Base-by-base conservation (phyloP, 2,797 vertebrate species). In the Dicrostonyx torquatus region DNA sequence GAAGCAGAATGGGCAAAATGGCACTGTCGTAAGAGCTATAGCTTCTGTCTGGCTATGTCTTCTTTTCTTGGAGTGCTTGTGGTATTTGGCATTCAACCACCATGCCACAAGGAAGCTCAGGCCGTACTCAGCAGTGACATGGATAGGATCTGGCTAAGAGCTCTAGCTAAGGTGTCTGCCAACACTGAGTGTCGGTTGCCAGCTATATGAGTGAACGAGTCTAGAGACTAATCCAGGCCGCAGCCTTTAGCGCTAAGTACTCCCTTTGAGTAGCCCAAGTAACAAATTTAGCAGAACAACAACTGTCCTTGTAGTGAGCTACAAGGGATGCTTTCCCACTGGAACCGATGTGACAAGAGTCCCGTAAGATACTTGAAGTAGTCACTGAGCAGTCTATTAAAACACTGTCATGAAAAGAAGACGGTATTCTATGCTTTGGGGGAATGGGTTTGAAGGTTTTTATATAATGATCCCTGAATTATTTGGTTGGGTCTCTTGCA, bases 361-460 rank as follows among this genome's bases (percentile, higher is more conserved):
- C 94, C 37, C 31, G 3, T 29, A 72, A 94, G 45, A 91, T 26
- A 75, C 15, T 83, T 91, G 79, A 77, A 18, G 26, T 77, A 10
- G 14, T 88, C 22, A 53, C 43, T 72, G 12, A 45, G 68, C 60
- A 77, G 58, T 64, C 24, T 83, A 29, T 84, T 79, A 82, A 70
- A 55, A 75, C 17, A 7, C n/a, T 68, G 43, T 45, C 26, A 70
- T 6, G 29, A 89, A 58, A 53, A 91, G 53, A 88, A 34, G 40
- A 87, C 31, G 85, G 17, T 53, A 82, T 22, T n/a, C 40, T 90
- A 7, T 88, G 11, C 11, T 92, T 78, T 40, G 4, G 62, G 1
- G 70, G 1, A 87, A 34, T 88, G 34, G 60, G 8, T 78, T 89
- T 92, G 91, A 96, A 89, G 8, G 55, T 72, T 82, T 82, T 29